Base-by-base conservation (phyloP, 2,797 vertebrate species). In the Leuciscus waleckii region DNA sequence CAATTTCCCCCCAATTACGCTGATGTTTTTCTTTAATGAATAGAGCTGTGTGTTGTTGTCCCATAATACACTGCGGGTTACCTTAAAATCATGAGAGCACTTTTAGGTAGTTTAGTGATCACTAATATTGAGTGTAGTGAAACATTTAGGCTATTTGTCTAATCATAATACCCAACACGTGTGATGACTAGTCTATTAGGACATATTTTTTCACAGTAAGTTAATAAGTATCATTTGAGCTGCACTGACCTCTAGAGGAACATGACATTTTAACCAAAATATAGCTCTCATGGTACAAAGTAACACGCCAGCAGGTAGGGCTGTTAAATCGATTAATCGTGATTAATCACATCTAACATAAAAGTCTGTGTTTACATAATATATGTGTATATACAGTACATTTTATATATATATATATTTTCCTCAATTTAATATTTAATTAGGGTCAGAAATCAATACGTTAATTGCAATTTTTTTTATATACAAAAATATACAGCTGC, bases 191-290 rank as follows among this genome's bases (percentile, higher is more conserved):
- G 11, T 13, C 43, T 76, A 9, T 26, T 11, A 67, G 29, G 39
- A 83, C 23, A 13, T 26, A 4, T 21, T 63, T 37, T 73, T n/a
- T 74, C 16, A 10, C 67, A 21, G 7, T 41, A 26, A 39, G 14
- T 81, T 37, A 35, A 35, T 76, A 58, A 41, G 13, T n/a, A 68
- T 77, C 4, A 35, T 54, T 74, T 74, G 21, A 37, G 77, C 85
- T 87, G 79, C 74, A 87, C 94, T 96, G 95, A 95, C 94, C 93
- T 93, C 95, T 95, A 95, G 92, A 95, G 94, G 94, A 93, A 89
- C 32, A 86, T 10, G n/a, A 70, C 43, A 69, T 49, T 74, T 71
- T 70, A 17, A 41, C 23, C 5, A 19, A 39, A 65, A 61, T 9
- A 49, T 35, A 26, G 19, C 26, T 35, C 26, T 23, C 17, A 23